Base-by-base conservation (phyloP, 2,113 vertebrate species). In the Ictidomys tridecemlineatus region DNA sequence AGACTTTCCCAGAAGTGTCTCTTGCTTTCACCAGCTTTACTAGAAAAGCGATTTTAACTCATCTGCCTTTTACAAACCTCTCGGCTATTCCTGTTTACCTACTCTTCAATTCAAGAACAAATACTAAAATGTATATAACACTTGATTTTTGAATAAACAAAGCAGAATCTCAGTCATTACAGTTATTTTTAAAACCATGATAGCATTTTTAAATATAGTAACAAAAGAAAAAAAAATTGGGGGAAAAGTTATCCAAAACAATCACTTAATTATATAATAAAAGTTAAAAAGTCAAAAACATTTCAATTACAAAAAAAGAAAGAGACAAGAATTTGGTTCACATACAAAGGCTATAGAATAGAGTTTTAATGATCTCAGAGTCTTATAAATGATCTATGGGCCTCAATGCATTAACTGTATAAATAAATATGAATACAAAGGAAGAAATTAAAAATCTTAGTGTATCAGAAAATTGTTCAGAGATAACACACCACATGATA, bases 21-120 rank as follows among this genome's bases (percentile, higher is more conserved):
- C 37, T 51, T 80, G 61, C 17, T 79, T 79, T 93, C 72, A 93
- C 42, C 83, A 95, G 30, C 2, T 12, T 91, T 93, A 86, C 22
- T 86, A 18, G 85, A 34, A 85, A 97, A 91, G 39, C 22, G 70
- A 4, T 92, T 90, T 76, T 34, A 93, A 86, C 70, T 90, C 26
- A 63, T 92, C 73, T 89, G 63, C 16, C 80, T 90, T 93, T 94
- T 93, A 83, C 39, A 89, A 51, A 79, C 9, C 14, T 51, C 30
- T 72, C 7, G 3, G 2, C 18, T 32, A 39, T 63, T 42, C 6
- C 7, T 48, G 4, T 88, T 88, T 93, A 76, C 34, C 20, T 73
- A 26, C 1, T 83, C 34, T 72, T 16, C 18, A 78, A 28, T 45
- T 89, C n/a, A 96, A 87, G 30, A 93, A 30, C 39, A 85, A 56